These are phyloP conservation scores for Etheostoma perlongum DNA, from an alignment of 2,797 vertebrate species.

Conservation along the genomic window DNA sequence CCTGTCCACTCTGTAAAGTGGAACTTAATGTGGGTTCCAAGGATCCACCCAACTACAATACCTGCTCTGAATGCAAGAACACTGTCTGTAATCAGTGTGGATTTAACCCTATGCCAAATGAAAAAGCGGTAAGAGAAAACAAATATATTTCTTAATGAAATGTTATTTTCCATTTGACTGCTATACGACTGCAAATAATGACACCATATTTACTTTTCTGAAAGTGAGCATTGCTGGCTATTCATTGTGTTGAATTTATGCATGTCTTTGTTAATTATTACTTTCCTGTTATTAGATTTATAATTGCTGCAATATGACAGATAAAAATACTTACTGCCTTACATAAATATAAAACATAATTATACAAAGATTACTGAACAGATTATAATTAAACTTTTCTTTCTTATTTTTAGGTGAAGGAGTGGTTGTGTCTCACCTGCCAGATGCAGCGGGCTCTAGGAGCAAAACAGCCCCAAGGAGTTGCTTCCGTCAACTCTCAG, in stretches of 20 bases:
- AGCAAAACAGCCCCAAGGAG: constrained; percentile 77
- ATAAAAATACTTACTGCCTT: neutral
- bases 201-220: constrained; percentile 2
- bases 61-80: constrained; percentile 93
- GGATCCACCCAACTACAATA: constrained; percentile 90
- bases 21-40: constrained; percentile 87
- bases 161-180: neutral
- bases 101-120: constrained; percentile 93
- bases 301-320: constrained; percentile 8
- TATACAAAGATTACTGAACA: neutral
- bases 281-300: neutral
- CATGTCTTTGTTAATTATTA: neutral
- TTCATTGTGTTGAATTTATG: neutral
- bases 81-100: constrained; percentile 96
- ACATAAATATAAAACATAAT: neutral
- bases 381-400: neutral
- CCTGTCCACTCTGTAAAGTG: constrained; percentile 93
- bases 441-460: constrained; percentile 91
- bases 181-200: neutral
- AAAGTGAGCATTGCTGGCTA: neutral
- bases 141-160: neutral
- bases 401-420: constrained; percentile 72
- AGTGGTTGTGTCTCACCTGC: constrained; percentile 96
- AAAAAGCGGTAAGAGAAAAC: constrained; percentile 81
- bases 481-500: constrained; percentile 70